A percentile compares a stretch with the other conserved stretches of the same genome.
These are phyloP conservation scores for Hedya salicella DNA, from an alignment of 2,888 invertebrate genomes.

Conservation along the genomic window DNA sequence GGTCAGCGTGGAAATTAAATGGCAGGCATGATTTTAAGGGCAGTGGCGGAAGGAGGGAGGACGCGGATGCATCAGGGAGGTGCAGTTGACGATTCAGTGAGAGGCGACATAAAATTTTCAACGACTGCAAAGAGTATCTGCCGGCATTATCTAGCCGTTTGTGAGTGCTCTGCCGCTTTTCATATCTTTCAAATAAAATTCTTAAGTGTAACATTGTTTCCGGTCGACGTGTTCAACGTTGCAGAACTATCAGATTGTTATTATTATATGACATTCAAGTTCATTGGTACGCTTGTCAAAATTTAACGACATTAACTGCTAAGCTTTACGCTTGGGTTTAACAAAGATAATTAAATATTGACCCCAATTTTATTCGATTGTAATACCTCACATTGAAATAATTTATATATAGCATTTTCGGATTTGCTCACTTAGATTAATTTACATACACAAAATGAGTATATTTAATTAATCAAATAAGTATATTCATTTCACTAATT, in stretches of 20 bases:
- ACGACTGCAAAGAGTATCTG: slow-evolving; percentile 77
- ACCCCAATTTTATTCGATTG: background rate
- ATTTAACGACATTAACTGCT: slow-evolving; percentile 7
- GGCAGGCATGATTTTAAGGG: slow-evolving; percentile 49
- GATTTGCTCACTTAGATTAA: background rate
- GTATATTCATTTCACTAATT: no score
- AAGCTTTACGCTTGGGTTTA: background rate
- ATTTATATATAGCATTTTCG: slow-evolving; percentile 5
- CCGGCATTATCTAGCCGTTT: slow-evolving; percentile 81
- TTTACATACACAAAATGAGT: no score
- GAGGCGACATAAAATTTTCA: slow-evolving; percentile 82
- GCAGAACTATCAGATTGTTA: slow-evolving; percentile 43
- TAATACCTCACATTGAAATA: background rate
- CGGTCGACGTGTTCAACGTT: slow-evolving; percentile 49
- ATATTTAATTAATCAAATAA: no score
- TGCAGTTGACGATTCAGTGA: slow-evolving; percentile 73
- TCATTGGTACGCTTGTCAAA: slow-evolving; percentile 1
- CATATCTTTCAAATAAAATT: slow-evolving; percentile 79
- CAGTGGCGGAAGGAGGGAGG: slow-evolving; percentile 57
- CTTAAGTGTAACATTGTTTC: slow-evolving; percentile 65
- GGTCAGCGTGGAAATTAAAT: slow-evolving; percentile 7
- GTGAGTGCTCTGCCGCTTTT: slow-evolving; percentile 73
- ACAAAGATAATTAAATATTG: background rate
- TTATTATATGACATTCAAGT: slow-evolving; percentile 15
- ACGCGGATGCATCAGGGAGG: slow-evolving; percentile 53